A percentile compares a stretch with the other conserved stretches of the same genome.
These are phyloP conservation scores for Brachyhypopomus gauderio DNA, from an alignment of 2,113 vertebrate genomes.

Conservation along the genomic window DNA sequence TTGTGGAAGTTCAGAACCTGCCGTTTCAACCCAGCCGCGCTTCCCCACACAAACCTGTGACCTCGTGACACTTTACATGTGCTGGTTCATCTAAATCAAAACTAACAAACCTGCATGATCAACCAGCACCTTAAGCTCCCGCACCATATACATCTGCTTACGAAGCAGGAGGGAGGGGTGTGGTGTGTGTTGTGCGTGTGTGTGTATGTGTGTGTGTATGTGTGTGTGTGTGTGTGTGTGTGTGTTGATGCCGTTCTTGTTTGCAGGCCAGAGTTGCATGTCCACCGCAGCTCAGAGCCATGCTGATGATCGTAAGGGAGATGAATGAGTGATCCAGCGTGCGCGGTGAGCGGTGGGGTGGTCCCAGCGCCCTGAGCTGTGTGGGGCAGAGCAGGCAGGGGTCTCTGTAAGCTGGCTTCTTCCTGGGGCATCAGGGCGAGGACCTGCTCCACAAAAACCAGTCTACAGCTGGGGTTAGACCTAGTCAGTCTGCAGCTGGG, in stretches of 20 bases:
- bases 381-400: conserved; percentile 38
- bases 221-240: too few relatives aligned
- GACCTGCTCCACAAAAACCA: not conserved
- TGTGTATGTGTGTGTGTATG: too few relatives aligned
- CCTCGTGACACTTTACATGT: not conserved
- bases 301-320: conserved; percentile 30
- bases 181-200: too few relatives aligned
- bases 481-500: too few relatives aligned
- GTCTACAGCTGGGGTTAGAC: not conserved
- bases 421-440: conserved; percentile 42
- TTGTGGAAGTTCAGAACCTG: conserved; percentile 29
- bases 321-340: conserved; percentile 37
- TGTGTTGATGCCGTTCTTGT: too few relatives aligned
- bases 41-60: not conserved
- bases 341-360: conserved; percentile 38
- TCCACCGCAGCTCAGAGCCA: not conserved
- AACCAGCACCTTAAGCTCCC: not conserved
- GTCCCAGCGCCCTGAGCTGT: conserved; percentile 41
- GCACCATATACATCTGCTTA: not conserved
- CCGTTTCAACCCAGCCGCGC: not conserved
- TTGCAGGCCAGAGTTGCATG: conserved; percentile 11
- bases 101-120: not conserved
- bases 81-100: too few relatives aligned
- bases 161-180: not conserved
- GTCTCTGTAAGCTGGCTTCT: conserved; percentile 28